Evolutionary conservation across 2,113 vertebrate species (phyloP).

Genomic region (Crotalus viridis): DNA sequence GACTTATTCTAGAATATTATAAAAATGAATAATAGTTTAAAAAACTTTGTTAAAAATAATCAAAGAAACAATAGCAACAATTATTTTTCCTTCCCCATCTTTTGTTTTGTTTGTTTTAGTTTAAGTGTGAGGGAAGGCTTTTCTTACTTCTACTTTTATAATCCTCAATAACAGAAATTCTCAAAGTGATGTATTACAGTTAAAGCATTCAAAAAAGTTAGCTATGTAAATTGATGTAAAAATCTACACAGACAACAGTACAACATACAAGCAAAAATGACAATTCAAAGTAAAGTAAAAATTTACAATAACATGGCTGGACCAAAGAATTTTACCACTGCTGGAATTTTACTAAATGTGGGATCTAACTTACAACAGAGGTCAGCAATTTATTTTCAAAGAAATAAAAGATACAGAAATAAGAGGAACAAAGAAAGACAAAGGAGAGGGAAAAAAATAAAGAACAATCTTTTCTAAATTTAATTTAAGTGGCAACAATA

Average conservation of each 20-base stretch:
- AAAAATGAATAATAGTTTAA: not conserved
- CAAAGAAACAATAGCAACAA: not conserved
- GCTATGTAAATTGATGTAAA: not conserved
- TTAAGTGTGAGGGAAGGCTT: not conserved
- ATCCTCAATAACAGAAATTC: not conserved
- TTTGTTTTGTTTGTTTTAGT: not conserved
- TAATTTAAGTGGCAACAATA: not conserved
- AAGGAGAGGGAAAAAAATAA: not conserved
- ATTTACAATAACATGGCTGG: not conserved
- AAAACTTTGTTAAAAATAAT: not conserved
- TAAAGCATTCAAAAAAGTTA: not conserved
- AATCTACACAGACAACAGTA: not conserved
- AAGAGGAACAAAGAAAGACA: not conserved
- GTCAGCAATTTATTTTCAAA: not conserved
- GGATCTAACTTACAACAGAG: not conserved
- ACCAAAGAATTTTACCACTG: not conserved
- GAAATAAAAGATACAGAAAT: not conserved
- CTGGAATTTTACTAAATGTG: not conserved
- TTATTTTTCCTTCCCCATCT: not conserved
- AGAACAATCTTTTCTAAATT: not conserved
- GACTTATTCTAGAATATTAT: not conserved
- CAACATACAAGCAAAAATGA: not conserved
- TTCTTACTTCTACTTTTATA: not conserved
- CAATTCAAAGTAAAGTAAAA: not conserved
- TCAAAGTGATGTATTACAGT: not conserved